Evolutionary conservation across 2,797 vertebrate species (phyloP), one percentile per base, ranked within the genome.

Genomic region (Telmatherina bonti): DNA sequence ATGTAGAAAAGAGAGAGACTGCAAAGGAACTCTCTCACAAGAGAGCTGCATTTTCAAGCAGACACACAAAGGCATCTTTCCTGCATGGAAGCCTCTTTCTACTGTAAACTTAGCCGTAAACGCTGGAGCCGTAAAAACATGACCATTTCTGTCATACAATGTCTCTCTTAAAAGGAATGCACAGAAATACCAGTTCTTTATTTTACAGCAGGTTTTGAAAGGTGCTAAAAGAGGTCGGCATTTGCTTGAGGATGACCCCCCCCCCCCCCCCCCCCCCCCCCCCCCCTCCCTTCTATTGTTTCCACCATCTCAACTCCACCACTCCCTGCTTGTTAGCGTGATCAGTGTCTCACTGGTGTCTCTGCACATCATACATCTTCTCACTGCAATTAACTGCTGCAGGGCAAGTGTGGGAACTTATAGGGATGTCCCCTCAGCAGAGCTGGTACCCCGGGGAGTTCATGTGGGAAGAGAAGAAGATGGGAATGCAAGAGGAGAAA

Each of bases 311-410:
- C 66, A 33, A 31, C 73, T 67, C 70, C 5, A 0, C 70, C 68
- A 47, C 36, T 75, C 64, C 27, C 30, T 69, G 78, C 89, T 88
- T 86, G 85, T 90, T 91, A 87, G 85, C 63, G 82, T 78, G 67
- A 92, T 87, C 78, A 61, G 74, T 82, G 78, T 84, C 81, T 82
- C 75, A 84, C 83, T 64, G 70, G 71, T 61, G 72, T 67, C 68
- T 82, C 67, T 57, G 70, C 77, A 72, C 68, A 86, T 81, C 74
- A 79, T 85, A 82, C 57, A 81, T 79, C 68, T 85, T 86, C 78
- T 75, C 43, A 38, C 63, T 69, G 76, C 84, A 92, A 90, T 89
- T 89, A 91, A 81, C 58, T 70, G 84, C 88, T 84, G 75, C 84
- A 83, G 85, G 84, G 78, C 62, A 67, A 78, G 63, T 70, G 70